Evolutionary conservation across 1,140 invertebrate genomes (phyloP), one percentile per base, ranked within the genome.

Genomic region (Ostrea edulis): DNA sequence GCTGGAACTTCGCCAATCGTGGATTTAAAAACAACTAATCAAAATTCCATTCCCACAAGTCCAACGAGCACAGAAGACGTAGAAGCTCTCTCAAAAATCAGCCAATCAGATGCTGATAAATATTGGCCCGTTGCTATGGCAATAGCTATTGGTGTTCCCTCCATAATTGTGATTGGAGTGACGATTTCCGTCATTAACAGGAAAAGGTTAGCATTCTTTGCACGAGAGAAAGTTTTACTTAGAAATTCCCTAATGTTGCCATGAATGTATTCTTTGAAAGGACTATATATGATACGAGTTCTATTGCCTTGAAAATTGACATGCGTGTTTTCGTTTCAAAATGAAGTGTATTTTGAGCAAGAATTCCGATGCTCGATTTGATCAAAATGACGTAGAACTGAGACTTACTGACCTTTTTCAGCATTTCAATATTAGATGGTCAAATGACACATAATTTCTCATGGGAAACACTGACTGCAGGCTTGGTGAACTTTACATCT

Each of bases 91-190:
- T 35, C 8, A 71, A 35, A 68, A n/a, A 9, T n/a, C n/a, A 68
- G 20, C 65, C 20, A 71, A 71, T 71, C 68, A 62, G 87, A 86
- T 65, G 84, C 82, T 25, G 87, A 88, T 77, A 82, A 68, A 29
- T 88, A 86, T 20, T 88, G 87, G 87, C 87, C 87, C 22, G 81
- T 86, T 22, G 87, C 81, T 11, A 84, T 88, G 14, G 84, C 77
- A 5, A 29, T 88, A 22, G 68, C 84, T 2, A 55, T 88, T 51
- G 87, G 87, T 29, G 58, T 88, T 65, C 87, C 87, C 0, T 22
- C 85, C 25, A 86, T 88, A 4, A 88, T 88, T 82, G 62, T 88
- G 20, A 86, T 88, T 25, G 87, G 54, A 17, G 87, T 88, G 17
- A 86, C 87, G 52, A 88, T 88, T 29, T 65, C 55, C 44, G 87